phyloP scores from a whole-genome alignment of 2,888 invertebrate species.

The Meliscaeva auricollis region DNA sequence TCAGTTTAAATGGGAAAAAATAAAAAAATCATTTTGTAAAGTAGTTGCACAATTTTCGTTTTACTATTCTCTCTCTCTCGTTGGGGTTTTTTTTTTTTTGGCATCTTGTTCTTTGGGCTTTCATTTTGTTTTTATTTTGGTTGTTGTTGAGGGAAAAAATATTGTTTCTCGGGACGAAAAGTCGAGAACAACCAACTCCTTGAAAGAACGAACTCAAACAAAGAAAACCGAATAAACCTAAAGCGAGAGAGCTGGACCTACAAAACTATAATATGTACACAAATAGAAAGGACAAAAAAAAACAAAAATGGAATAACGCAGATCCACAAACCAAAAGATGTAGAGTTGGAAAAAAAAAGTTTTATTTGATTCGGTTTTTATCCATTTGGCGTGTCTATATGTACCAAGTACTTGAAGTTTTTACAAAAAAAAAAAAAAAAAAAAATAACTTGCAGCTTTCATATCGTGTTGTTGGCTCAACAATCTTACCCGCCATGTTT shows the following conservation, averaged over 20 bases:
- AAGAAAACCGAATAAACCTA: slow-evolving; percentile 63
- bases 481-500: slow-evolving; percentile 46
- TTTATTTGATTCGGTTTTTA: slow-evolving; percentile 73
- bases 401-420: slow-evolving; percentile 67
- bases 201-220: slow-evolving; percentile 68
- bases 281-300: slow-evolving; percentile 40
- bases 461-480: slow-evolving; percentile 37
- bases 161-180: slow-evolving; percentile 22
- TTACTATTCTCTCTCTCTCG: neutral
- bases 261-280: slow-evolving; percentile 35
- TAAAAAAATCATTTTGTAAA: slow-evolving; percentile 70
- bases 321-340: neutral
- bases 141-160: slow-evolving; percentile 8
- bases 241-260: slow-evolving; percentile 27
- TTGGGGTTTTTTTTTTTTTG: neutral
- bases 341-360: slow-evolving; percentile 47
- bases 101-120: slow-evolving; percentile 1
- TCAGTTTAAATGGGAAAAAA: slow-evolving; percentile 57
- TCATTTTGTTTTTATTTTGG: slow-evolving; percentile 13
- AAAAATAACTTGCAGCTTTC: slow-evolving; percentile 18
- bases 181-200: slow-evolving; percentile 50
- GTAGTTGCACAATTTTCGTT: slow-evolving; percentile 65
- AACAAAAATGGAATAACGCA: slow-evolving; percentile 14
- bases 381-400: slow-evolving; percentile 60
- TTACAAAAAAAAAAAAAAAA: slow-evolving; percentile 9